Evolutionary conservation across 2,888 invertebrate species (phyloP), one percentile per base, ranked within the genome.

Genomic region (Anticlea derivata): DNA sequence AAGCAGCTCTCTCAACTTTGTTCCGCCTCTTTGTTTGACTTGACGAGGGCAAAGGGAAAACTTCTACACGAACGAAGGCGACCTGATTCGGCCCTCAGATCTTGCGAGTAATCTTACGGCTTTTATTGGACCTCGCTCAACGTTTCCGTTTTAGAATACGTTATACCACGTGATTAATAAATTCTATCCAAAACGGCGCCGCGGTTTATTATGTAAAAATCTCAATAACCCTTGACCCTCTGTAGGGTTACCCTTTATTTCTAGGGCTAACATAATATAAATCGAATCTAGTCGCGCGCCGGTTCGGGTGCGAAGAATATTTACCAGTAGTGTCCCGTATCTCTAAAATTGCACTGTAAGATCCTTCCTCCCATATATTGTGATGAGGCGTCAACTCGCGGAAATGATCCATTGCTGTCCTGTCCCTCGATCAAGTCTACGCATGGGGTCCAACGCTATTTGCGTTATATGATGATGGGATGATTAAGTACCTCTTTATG

Each of bases 1-100:
- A 87, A 86, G 79, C 83, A 69, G 78, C 83, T 85, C 86, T 87
- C 83, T 80, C 82, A 73, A 80, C 86, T 84, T 87, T 89, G 87
- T 89, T 86, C 83, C 81, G 83, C 80, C 74, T 84, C 84, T 86
- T 89, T 88, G 88, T 89, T 82, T 83, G 80, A 73, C 74, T 80
- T 79, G 79, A 81, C 77, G 78, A 71, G 78, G 78, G 75, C 73
- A 68, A 68, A 69, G 68, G 66, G 74, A 85, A 86, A 85, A 78
- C 74, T 75, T 70, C 61, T 74, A 75, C 73, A 70, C 64, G 63
- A 61, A 64, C 65, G 66, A 66, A 65, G 66, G 66, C 65, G 61
- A 67, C 67, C 61, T 60, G 53, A 47, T 50, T 45, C 52, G 60
- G 50, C 66, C 61, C 63, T 63, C 61, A 57, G 61, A 65, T 65